Evolutionary conservation across 2,888 invertebrate genomes (phyloP).

Genomic region (Lordiphosa fenestrarum): DNA sequence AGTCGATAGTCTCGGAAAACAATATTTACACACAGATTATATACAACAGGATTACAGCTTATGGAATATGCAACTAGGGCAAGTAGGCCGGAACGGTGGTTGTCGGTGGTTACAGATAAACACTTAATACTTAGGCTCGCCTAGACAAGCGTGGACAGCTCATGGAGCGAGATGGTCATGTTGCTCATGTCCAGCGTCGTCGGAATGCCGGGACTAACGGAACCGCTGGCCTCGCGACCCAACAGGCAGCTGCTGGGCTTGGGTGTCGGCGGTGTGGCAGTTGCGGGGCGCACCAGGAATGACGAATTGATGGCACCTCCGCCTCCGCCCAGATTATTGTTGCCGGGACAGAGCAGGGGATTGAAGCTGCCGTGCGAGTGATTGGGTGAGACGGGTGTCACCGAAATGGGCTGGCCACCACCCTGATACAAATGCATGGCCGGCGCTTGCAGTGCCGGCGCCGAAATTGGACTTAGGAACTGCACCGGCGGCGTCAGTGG

Average conservation of each 20-base stretch:
- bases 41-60: slow-evolving; percentile 2
- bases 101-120: too few species aligned
- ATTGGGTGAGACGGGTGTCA: slow-evolving; percentile 80
- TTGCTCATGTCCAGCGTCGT: slow-evolving; percentile 84
- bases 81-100: too few species aligned
- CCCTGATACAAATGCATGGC: slow-evolving; percentile 40
- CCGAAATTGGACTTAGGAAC: slow-evolving; percentile 58
- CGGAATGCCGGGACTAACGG: slow-evolving; percentile 84
- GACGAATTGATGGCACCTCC: slow-evolving; percentile 72
- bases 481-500: slow-evolving; percentile 60
- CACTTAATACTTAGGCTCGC: too few species aligned
- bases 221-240: slow-evolving; percentile 81
- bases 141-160: slow-evolving; percentile 86
- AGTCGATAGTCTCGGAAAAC: too few species aligned
- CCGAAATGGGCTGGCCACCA: slow-evolving; percentile 77
- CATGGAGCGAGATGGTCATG: slow-evolving; percentile 84
- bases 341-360: slow-evolving; percentile 63
- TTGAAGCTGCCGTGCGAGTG: slow-evolving; percentile 80
- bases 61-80: too few species aligned
- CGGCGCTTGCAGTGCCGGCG: slow-evolving; percentile 23
- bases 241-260: slow-evolving; percentile 62
- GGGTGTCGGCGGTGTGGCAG: slow-evolving; percentile 80
- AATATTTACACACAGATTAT: too few species aligned
- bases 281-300: slow-evolving; percentile 77
- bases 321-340: slow-evolving; percentile 29